Evolutionary conservation across 2,113 vertebrate species (phyloP).

Genomic region (Anarrhichthys ocellatus): DNA sequence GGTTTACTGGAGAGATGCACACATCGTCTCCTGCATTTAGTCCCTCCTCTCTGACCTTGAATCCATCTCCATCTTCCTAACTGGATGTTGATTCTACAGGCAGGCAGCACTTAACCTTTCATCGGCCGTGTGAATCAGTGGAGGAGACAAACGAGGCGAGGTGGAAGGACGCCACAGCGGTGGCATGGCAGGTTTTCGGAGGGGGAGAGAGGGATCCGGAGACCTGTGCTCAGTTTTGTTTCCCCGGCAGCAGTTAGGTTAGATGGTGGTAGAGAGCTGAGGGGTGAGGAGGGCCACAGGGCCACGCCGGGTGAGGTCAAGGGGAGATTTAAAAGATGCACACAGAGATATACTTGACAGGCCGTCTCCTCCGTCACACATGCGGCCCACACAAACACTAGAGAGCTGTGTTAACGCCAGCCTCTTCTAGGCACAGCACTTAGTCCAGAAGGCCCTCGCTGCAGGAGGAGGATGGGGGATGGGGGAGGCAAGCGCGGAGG

Average conservation of each 20-base stretch:
- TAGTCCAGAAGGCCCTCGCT: slow-evolving; percentile 77
- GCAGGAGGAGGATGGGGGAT: slow-evolving; percentile 67
- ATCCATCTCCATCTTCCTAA: slow-evolving; percentile 41
- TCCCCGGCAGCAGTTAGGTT: slow-evolving; percentile 3
- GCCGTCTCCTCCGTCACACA: slow-evolving; percentile 48
- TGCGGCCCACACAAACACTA: slow-evolving; percentile 68
- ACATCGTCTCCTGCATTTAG: neutral
- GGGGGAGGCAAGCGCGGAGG: slow-evolving; percentile 45
- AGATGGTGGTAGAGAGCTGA: neutral
- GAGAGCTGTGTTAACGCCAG: slow-evolving; percentile 68
- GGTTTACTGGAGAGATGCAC: neutral
- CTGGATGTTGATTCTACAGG: slow-evolving; percentile 46
- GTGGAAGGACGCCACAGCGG: slow-evolving; percentile 27
- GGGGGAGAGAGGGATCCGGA: neutral
- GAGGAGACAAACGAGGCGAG: slow-evolving; percentile 12
- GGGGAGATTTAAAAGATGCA: slow-evolving; percentile 58
- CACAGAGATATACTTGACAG: slow-evolving; percentile 66
- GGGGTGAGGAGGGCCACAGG: slow-evolving; percentile 22
- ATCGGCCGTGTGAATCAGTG: slow-evolving; percentile 31
- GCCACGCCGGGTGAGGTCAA: slow-evolving; percentile 56
- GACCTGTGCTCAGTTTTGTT: neutral
- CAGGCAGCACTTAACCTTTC: slow-evolving; percentile 64
- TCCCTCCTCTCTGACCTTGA: neutral
- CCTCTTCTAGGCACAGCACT: slow-evolving; percentile 70
- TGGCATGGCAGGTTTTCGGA: slow-evolving; percentile 26